A percentile compares a stretch with the other conserved stretches of the same genome.
phyloP scores from a whole-genome alignment of 2,113 vertebrate genomes.

The Corapipo altera region DNA sequence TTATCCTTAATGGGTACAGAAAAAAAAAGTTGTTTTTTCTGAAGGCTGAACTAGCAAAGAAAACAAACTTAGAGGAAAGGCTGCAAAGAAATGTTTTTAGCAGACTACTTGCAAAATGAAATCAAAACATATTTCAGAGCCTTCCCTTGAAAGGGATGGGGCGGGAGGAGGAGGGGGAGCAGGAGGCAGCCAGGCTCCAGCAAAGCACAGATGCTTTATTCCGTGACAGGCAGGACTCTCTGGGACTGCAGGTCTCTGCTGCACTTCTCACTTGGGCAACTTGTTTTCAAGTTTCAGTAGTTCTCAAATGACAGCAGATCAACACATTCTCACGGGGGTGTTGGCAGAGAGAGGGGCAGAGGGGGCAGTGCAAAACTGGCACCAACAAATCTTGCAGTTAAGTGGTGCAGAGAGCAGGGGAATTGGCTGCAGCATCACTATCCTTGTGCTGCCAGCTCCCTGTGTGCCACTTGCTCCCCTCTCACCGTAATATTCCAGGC shows the following conservation, averaged over 20 bases:
- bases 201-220: not conserved
- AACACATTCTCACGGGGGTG: rapidly evolving
- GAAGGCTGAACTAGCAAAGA: slow-evolving; percentile 19
- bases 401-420: not conserved
- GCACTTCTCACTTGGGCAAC: not conserved
- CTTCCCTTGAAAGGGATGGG: slow-evolving; percentile 5
- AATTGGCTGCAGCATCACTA: not conserved
- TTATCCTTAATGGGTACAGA: not conserved
- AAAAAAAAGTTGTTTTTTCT: not conserved
- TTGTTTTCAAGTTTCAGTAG: not conserved
- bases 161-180: not conserved
- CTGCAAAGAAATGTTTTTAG: slow-evolving; percentile 25
- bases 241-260: not conserved
- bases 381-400: not conserved
- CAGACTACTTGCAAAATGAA: slow-evolving; percentile 21
- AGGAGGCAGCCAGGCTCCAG: not conserved
- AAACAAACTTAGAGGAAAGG: slow-evolving; percentile 32
- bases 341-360: not conserved
- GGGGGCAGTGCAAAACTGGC: not conserved
- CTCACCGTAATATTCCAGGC: not conserved
- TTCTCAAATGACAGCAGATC: not conserved
- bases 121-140: slow-evolving; percentile 14
- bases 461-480: not conserved
- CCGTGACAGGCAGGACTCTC: not conserved
- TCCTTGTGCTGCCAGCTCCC: rapidly evolving